Evolutionary conservation across 2,888 invertebrate genomes (phyloP).

Genomic region (Chrysotoxum bicinctum): DNA sequence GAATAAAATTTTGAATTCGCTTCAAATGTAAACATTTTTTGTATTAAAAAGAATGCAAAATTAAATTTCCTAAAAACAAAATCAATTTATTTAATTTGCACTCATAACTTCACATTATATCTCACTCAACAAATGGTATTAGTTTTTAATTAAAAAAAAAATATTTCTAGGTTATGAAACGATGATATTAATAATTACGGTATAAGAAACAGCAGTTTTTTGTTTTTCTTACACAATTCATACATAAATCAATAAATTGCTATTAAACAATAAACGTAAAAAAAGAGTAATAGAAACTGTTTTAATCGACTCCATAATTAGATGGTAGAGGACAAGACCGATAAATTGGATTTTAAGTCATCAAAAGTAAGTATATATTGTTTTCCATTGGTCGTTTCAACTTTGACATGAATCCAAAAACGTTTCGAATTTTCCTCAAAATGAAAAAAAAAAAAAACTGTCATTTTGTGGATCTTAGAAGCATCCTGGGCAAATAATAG

Average conservation of each 20-base stretch:
- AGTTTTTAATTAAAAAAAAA: constrained; percentile 9
- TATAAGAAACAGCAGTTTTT: constrained; percentile 9
- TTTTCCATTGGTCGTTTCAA: no score
- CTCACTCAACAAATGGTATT: constrained; percentile 36
- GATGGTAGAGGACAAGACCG: not conserved
- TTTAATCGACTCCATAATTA: not conserved
- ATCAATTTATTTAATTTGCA: not conserved
- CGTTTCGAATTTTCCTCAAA: no score
- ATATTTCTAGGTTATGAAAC: constrained; percentile 9
- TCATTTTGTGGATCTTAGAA: no score
- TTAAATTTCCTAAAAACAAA: not conserved
- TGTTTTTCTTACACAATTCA: constrained; percentile 35
- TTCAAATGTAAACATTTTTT: not conserved
- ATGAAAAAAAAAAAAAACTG: no score
- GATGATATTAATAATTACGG: constrained; percentile 28
- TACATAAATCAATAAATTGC: constrained; percentile 31
- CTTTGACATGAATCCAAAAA: no score
- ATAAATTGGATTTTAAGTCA: no score
- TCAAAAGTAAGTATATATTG: no score
- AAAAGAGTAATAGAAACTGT: not conserved
- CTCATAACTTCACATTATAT: not conserved
- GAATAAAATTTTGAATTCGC: not conserved
- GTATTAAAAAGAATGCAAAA: not conserved
- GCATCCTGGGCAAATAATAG: no score
- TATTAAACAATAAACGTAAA: constrained; percentile 38